Evolutionary conservation across 2,888 invertebrate species (phyloP), one percentile per base, ranked within the genome.

Genomic region (Criorhina ranunculi): DNA sequence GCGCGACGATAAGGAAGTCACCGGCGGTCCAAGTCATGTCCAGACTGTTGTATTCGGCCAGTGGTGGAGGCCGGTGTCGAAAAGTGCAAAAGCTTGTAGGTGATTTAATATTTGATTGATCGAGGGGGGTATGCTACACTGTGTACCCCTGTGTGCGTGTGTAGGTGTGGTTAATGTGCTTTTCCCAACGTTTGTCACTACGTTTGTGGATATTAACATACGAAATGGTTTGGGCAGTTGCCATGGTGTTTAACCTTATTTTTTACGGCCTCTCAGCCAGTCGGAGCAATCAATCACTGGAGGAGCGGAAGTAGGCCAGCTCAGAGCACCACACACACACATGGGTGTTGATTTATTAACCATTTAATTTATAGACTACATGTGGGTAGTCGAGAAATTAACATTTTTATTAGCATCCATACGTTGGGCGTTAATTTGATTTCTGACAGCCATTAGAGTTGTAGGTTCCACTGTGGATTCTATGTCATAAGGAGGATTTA

Each of bases 61-160:
- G 24, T 42, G 15, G 24, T 42, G 15, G 37, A 37, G 12, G 31
- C 35, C 59, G 37, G 15, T 37, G 46, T 31, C 70, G 66, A 53
- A 80, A 75, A 81, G 80, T 81, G 80, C 69, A 69, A 57, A 76
- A 81, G 67, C 80, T 69, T 67, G 80, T 75, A 35, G 60, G 67
- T 49, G 67, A 67, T 76, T 81, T 69, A 62, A 69, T 62, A 55
- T 80, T 67, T 76, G 62, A 69, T 81, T 81, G 69, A 76, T 80
- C 37, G 24, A 12, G 29, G 53, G 29, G 31, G 2, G 24, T n/a
- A n/a, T n/a, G 44, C 12, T 42, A 24, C 24, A 24, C 24, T 4
- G 24, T 12, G 31, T 53, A 15, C 35, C 35, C 15, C 5, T 35
- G 35, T 12, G 19, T 37, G 19, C 29, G 12, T 44, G 24, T 9